A percentile compares a stretch with the other conserved stretches of the same genome.
Conservation (phyloP, 2,113 vertebrate genomes). For the Dasyornis broadbenti region DNA sequence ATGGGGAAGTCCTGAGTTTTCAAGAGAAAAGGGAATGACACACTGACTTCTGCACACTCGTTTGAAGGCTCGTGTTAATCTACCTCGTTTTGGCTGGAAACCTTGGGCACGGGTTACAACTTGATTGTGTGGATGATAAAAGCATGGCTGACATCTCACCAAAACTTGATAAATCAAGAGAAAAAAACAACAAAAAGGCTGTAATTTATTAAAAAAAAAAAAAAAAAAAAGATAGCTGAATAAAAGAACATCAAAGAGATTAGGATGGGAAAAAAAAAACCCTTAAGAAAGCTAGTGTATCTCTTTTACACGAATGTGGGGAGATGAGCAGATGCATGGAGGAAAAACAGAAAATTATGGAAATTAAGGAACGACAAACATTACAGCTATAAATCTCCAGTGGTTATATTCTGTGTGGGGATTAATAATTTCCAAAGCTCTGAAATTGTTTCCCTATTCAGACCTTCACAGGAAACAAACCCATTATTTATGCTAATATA, state of each 20-base stretch:
- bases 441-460: not conserved
- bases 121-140: not conserved
- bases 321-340: not conserved
- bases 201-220: not conserved
- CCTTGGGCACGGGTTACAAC: not conserved
- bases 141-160: not conserved
- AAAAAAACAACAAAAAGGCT: not conserved
- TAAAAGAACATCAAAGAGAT: not conserved
- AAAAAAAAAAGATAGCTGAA: not conserved
- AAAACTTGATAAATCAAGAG: not conserved
- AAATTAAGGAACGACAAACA: not conserved
- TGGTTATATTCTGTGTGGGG: not conserved
- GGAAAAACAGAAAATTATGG: not conserved
- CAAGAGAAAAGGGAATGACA: not conserved
- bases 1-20: not conserved
- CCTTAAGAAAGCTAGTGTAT: not conserved
- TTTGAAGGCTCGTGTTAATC: not conserved
- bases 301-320: not conserved
- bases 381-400: not conserved
- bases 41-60: not conserved
- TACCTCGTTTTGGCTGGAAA: not conserved
- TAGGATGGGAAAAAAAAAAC: rapidly evolving
- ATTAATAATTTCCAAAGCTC: not conserved
- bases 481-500: not conserved
- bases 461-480: not conserved